Conservation (phyloP, 92 coral and sea anemone species). For the Umimayanthus kanabou region DNA sequence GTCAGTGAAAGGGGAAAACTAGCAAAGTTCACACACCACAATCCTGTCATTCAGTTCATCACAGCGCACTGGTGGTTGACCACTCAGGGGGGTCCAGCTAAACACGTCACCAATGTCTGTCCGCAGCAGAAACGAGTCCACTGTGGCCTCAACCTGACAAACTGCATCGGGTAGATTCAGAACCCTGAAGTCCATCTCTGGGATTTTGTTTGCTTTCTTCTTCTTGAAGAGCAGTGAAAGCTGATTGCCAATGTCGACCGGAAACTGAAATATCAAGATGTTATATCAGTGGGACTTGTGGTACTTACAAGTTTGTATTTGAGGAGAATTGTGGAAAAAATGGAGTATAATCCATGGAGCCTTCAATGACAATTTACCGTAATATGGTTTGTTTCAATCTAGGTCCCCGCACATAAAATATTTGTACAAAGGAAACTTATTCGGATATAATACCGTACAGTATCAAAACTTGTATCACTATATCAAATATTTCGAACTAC, state of each 20-base stretch:
- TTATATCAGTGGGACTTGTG: background rate
- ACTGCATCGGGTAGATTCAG: constrained; percentile 37
- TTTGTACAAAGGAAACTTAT: background rate
- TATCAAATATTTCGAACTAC: too few species aligned
- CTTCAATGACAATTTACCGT: background rate
- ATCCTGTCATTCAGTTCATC: constrained; percentile 62
- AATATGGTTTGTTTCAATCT: background rate
- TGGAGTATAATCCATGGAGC: background rate
- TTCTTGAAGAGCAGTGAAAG: constrained; percentile 18
- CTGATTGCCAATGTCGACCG: constrained; percentile 14
- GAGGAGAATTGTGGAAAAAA: background rate
- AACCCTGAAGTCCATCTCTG: constrained; percentile 48
- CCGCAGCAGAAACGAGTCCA: constrained; percentile 54
- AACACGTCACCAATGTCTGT: constrained; percentile 67
- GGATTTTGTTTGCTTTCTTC: constrained; percentile 24
- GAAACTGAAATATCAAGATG: constrained; percentile 8
- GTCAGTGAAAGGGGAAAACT: background rate
- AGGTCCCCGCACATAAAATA: background rate
- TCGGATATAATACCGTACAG: background rate
- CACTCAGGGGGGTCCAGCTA: constrained; percentile 63
- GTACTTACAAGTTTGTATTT: background rate
- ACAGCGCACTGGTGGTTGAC: constrained; percentile 41
- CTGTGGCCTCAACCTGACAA: constrained; percentile 55
- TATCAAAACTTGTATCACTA: too few species aligned
- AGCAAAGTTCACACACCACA: constrained; percentile 2